Evolutionary conservation across 2,888 invertebrate species (phyloP).

Genomic region (Nymphalis polychloros): DNA sequence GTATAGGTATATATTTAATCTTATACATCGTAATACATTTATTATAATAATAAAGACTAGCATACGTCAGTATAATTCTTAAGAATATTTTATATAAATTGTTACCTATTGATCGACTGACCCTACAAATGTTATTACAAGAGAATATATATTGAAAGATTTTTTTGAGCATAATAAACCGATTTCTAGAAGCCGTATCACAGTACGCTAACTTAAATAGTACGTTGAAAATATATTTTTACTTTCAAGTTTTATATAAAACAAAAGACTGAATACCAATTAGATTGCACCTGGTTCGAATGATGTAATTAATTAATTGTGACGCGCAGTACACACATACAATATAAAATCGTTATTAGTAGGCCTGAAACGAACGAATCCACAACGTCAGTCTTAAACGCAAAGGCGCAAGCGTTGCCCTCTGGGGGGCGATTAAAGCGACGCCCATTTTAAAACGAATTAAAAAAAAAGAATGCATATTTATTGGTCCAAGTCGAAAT

Average conservation of each 20-base stretch:
- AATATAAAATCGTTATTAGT: slow-evolving; percentile 42
- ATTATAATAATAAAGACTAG: slow-evolving; percentile 78
- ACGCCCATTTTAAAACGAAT: slow-evolving; percentile 25
- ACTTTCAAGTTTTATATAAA: not conserved
- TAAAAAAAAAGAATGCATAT: slow-evolving; percentile 36
- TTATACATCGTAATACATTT: slow-evolving; percentile 60
- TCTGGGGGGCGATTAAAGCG: slow-evolving; percentile 11
- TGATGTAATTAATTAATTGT: slow-evolving; percentile 22
- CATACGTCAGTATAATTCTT: slow-evolving; percentile 72
- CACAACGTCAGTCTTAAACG: slow-evolving; percentile 49
- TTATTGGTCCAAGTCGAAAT: slow-evolving; percentile 45
- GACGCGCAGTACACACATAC: slow-evolving; percentile 35
- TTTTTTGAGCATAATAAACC: slow-evolving; percentile 72
- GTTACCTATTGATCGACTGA: slow-evolving; percentile 45
- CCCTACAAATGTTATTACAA: slow-evolving; percentile 49
- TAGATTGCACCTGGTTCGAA: slow-evolving; percentile 6
- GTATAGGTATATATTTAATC: slow-evolving; percentile 56
- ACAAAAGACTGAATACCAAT: slow-evolving; percentile 20
- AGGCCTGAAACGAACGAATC: slow-evolving; percentile 52
- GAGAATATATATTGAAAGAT: slow-evolving; percentile 53
- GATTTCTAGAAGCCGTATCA: slow-evolving; percentile 74
- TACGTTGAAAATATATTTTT: slow-evolving; percentile 38
- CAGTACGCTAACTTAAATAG: slow-evolving; percentile 74
- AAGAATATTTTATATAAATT: slow-evolving; percentile 60
- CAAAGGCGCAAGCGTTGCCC: slow-evolving; percentile 39